Evolutionary conservation across 2,888 invertebrate genomes (phyloP).

Genomic region (Carcina quercana): DNA sequence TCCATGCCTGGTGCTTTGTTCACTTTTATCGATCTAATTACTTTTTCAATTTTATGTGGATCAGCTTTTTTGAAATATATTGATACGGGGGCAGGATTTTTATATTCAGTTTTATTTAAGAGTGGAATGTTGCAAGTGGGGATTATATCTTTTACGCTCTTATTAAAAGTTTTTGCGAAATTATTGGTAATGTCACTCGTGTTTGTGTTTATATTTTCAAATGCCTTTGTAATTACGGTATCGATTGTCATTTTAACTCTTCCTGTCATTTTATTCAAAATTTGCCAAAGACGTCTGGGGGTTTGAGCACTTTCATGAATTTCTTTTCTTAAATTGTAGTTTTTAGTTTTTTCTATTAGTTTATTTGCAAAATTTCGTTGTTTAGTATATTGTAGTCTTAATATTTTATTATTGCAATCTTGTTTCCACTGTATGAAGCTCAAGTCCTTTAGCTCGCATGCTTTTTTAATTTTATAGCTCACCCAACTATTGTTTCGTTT

Average conservation of each 20-base stretch:
- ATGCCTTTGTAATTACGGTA: constrained; percentile 3
- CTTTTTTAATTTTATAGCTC: neutral
- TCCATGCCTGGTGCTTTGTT: constrained; percentile 11
- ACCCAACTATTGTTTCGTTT: neutral
- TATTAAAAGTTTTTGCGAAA: constrained; percentile 6
- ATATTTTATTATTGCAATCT: neutral
- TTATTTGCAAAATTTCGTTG: neutral
- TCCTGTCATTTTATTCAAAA: neutral
- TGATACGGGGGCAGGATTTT: neutral
- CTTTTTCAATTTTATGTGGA: neutral
- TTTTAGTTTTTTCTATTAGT: neutral
- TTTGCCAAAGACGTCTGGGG: neutral
- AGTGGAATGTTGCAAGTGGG: constrained; percentile 1
- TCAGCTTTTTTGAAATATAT: constrained; percentile 2
- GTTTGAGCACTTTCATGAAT: neutral
- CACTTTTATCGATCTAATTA: constrained; percentile 3
- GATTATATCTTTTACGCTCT: constrained; percentile 4
- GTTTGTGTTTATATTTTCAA: neutral
- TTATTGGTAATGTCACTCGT: neutral
- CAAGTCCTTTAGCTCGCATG: neutral
- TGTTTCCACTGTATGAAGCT: neutral
- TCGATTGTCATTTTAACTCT: constrained; percentile 4
- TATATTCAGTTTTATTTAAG: neutral
- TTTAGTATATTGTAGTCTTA: neutral
- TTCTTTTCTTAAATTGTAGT: neutral